phyloP scores from a whole-genome alignment of 1,140 invertebrate species.

The silkworm (Bombyx mori) region ASM3026992v2 NC_085116.1:7109501-7110000 shows the following conservation, averaged over 20 bases:
- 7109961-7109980: constrained; percentile 97
- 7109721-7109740: no score
- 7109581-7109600: no score
- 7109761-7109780: no score
- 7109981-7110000: constrained; percentile 93
- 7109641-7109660: neutral
- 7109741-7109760: constrained; percentile 20
- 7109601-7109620: neutral
- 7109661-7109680: no score
- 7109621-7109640: neutral
- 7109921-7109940: constrained; percentile 91
- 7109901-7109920: constrained; percentile 95
- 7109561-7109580: no score
- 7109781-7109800: constrained; percentile 77
- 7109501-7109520: constrained; percentile 97
- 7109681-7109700: neutral
- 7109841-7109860: constrained; percentile 93
- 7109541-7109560: no score
- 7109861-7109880: constrained; percentile 93
- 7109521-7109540: constrained; percentile 86
- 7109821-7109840: constrained; percentile 84
- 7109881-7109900: constrained; percentile 99
- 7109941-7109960: constrained; percentile 90
- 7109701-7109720: no score
- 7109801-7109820: constrained; percentile 95